phyloP scores from a whole-genome alignment of 2,888 invertebrate species.

The Cryptocephalus primarius region DNA sequence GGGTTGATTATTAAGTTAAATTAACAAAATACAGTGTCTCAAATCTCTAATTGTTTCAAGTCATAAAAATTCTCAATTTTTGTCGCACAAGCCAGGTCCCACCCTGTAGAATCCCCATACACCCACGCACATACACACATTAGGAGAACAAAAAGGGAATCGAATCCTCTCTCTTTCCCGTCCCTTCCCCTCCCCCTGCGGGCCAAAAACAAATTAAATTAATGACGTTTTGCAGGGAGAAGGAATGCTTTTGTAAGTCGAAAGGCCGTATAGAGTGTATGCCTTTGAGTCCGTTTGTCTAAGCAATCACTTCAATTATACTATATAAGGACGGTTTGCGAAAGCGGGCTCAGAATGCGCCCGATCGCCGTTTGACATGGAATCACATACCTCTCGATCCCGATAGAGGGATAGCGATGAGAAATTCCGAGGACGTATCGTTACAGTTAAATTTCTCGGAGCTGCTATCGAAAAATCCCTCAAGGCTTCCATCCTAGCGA shows the following conservation, averaged over 20 bases:
- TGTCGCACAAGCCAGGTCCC: too few species aligned
- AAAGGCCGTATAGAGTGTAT: slow-evolving; percentile 13
- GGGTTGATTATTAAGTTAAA: too few species aligned
- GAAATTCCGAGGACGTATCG: slow-evolving; percentile 2
- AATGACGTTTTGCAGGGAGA: slow-evolving; percentile 34
- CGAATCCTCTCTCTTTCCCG: neutral
- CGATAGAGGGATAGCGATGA: slow-evolving; percentile 1
- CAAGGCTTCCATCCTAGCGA: too few species aligned
- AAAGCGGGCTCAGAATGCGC: neutral
- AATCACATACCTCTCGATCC: neutral
- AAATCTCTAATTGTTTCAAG: too few species aligned
- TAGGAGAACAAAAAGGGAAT: neutral
- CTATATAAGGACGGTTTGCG: slow-evolving; percentile 2
- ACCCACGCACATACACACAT: too few species aligned
- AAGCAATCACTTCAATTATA: slow-evolving; percentile 36
- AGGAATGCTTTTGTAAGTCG: slow-evolving; percentile 34
- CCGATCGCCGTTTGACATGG: neutral
- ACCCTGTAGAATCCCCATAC: too few species aligned
- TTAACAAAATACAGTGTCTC: too few species aligned
- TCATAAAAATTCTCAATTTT: too few species aligned
- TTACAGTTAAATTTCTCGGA: neutral
- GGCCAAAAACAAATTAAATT: slow-evolving; percentile 30
- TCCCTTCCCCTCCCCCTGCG: neutral
- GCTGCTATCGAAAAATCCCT: too few species aligned
- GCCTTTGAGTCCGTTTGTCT: slow-evolving; percentile 34